A percentile compares a stretch with the other conserved stretches of the same genome.
phyloP scores from a whole-genome alignment of 2,888 invertebrate species.

The Antitype chi region DNA sequence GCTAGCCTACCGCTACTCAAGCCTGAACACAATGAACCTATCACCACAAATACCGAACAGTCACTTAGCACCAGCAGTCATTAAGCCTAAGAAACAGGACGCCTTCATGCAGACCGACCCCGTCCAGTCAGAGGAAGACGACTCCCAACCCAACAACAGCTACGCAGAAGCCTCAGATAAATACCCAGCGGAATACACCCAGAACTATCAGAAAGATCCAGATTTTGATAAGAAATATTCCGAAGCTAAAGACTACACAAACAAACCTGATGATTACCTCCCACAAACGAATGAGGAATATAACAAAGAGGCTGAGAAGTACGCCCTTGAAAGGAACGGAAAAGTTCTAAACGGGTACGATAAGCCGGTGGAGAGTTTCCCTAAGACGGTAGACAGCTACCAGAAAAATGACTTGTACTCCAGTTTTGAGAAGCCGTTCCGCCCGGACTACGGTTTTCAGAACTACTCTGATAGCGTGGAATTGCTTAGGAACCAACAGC shows the following conservation, averaged over 20 bases:
- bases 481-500: constrained; percentile 82
- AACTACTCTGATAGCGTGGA: constrained; percentile 80
- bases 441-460: constrained; percentile 66
- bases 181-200: constrained; percentile 47
- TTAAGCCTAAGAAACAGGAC: constrained; percentile 85
- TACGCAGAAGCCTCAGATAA: constrained; percentile 76
- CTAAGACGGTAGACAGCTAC: constrained; percentile 64
- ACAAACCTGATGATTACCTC: constrained; percentile 80
- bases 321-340: constrained; percentile 78
- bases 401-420: constrained; percentile 69
- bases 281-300: constrained; percentile 87
- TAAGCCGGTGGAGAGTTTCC: constrained; percentile 67
- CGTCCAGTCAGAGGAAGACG: constrained; percentile 80
- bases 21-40: constrained; percentile 73
- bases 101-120: constrained; percentile 89
- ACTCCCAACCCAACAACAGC: constrained; percentile 77
- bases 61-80: constrained; percentile 18
- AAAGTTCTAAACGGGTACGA: constrained; percentile 81
- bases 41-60: constrained; percentile 65
- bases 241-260: constrained; percentile 83
- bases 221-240: constrained; percentile 64
- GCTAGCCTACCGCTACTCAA: constrained; percentile 81
- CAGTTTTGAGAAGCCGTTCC: constrained; percentile 69
- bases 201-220: constrained; percentile 42
- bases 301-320: constrained; percentile 86